Evolutionary conservation across 2,888 invertebrate species (phyloP).

Genomic region (Ferrisia virgata): DNA sequence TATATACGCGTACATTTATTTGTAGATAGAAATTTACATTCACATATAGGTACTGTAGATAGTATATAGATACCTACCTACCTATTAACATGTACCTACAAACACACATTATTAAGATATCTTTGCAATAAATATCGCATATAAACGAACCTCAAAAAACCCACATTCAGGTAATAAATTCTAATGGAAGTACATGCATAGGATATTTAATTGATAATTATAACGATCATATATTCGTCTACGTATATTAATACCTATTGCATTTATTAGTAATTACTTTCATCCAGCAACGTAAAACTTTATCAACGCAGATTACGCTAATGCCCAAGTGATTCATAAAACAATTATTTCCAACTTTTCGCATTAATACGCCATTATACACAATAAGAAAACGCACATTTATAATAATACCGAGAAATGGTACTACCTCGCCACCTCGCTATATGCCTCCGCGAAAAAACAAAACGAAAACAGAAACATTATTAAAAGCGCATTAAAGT

Average conservation of each 20-base stretch:
- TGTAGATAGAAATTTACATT: too few relatives aligned
- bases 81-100: too few relatives aligned
- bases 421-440: background rate
- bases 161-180: background rate
- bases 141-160: background rate
- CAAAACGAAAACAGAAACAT: background rate
- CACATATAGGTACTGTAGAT: too few relatives aligned
- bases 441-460: background rate
- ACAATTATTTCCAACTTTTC: slow-evolving; percentile 28
- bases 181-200: background rate
- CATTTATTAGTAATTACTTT: background rate
- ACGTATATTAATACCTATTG: background rate
- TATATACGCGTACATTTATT: too few relatives aligned
- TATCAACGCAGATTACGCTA: background rate
- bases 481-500: background rate
- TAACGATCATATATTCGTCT: background rate
- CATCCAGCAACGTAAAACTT: background rate
- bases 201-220: background rate
- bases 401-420: slow-evolving; percentile 3
- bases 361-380: slow-evolving; percentile 11
- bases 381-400: slow-evolving; percentile 13
- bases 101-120: too few relatives aligned
- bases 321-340: slow-evolving; percentile 15
- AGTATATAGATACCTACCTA: too few relatives aligned
- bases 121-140: background rate